phyloP scores from a whole-genome alignment of 2,797 vertebrate species.

The Mormyrops attenuatus region DNA sequence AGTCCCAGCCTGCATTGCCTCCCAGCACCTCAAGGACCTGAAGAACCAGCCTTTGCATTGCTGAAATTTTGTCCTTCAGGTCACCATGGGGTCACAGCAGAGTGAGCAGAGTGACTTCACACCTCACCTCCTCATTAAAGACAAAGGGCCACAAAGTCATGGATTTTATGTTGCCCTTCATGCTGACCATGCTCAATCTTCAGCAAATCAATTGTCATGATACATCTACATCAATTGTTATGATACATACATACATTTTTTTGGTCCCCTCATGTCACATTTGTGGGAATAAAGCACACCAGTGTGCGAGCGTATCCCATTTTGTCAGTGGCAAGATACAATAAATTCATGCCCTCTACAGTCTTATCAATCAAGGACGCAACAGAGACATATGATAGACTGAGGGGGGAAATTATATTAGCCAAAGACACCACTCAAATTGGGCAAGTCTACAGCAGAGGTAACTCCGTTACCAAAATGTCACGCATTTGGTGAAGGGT shows the following conservation, averaged over 20 bases:
- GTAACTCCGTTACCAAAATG: not conserved
- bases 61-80: not conserved
- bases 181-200: not conserved
- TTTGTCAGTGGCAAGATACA: not conserved
- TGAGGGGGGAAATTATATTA: not conserved
- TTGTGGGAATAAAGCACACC: not conserved
- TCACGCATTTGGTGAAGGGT: not conserved
- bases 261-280: constrained; percentile 9
- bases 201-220: not conserved
- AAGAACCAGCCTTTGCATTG: not conserved
- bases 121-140: not conserved
- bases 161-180: not conserved
- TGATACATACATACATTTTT: not conserved
- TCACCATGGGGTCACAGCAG: not conserved
- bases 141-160: not conserved
- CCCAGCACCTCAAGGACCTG: constrained; percentile 3
- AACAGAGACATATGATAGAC: not conserved
- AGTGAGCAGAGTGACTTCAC: not conserved
- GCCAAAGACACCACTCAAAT: not conserved
- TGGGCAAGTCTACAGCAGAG: not conserved
- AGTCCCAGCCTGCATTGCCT: not conserved
- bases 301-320: not conserved
- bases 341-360: not conserved
- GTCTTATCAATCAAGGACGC: not conserved
- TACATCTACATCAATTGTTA: not conserved